phyloP scores from a whole-genome alignment of 2,113 vertebrate species.

The Halcyon senegalensis region DNA sequence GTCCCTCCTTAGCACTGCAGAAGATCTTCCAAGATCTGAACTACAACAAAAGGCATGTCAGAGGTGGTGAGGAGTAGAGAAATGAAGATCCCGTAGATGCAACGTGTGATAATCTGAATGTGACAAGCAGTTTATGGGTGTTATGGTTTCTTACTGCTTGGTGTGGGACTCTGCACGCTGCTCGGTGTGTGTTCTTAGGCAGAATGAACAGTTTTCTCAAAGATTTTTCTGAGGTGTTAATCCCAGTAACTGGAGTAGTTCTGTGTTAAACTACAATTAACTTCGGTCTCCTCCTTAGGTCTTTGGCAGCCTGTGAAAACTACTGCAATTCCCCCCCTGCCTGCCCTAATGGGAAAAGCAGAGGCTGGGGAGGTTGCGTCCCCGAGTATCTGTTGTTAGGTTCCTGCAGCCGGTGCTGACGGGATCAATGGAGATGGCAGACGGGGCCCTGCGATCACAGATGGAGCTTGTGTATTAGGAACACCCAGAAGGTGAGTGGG shows the following conservation, averaged over 20 bases:
- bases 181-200: neutral
- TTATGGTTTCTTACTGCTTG: neutral
- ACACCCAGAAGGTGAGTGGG: neutral
- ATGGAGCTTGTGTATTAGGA: neutral
- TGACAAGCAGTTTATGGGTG: neutral
- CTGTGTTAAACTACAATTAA: neutral
- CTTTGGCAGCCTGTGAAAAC: neutral
- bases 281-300: neutral
- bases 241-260: neutral
- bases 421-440: neutral
- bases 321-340: neutral
- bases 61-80: neutral
- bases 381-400: accelerated
- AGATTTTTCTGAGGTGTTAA: neutral
- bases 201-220: neutral
- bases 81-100: neutral
- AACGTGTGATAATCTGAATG: neutral
- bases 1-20: neutral
- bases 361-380: neutral
- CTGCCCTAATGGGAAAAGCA: neutral
- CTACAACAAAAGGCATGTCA: neutral
- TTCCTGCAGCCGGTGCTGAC: accelerated
- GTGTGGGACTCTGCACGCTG: neutral
- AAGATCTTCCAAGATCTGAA: neutral
- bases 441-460: accelerated